A percentile compares a stretch with the other conserved stretches of the same genome.
These are phyloP conservation scores for Thamnophis elegans DNA, from an alignment of 2,797 vertebrate species.

Conservation along the genomic window DNA sequence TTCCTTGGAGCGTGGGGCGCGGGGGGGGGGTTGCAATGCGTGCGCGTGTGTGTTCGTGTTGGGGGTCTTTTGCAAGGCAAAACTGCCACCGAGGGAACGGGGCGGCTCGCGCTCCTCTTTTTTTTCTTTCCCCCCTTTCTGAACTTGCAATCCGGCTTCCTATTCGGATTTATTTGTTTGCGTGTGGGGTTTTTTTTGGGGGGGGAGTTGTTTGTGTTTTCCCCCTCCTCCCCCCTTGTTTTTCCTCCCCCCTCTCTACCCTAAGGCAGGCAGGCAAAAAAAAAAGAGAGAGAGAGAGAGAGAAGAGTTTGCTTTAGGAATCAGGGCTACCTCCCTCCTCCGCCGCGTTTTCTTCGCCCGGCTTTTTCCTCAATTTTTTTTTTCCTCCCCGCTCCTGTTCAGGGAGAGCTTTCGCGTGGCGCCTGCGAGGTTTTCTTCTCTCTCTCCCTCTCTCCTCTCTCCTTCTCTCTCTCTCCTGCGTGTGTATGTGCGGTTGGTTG, in stretches of 20 bases:
- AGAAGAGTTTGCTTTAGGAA: conserved; percentile 65
- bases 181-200: background rate
- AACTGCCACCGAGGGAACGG: background rate
- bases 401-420: conserved; percentile 3
- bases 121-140: conserved; percentile 55
- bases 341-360: conserved; percentile 46
- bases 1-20: background rate
- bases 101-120: background rate
- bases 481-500: conserved; percentile 6
- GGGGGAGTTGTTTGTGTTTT: background rate
- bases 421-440: background rate
- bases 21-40: background rate
- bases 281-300: conserved; percentile 50
- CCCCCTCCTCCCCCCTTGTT: background rate
- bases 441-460: conserved; percentile 4
- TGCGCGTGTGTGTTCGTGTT: background rate
- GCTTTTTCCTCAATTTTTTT: background rate
- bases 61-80: background rate
- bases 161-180: conserved; percentile 40
- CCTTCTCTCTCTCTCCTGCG: conserved; percentile 19
- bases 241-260: conserved; percentile 38
- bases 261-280: conserved; percentile 53
- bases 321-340: conserved; percentile 46
- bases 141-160: conserved; percentile 66
- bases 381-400: background rate